phyloP scores from a whole-genome alignment of 2,113 vertebrate species.

The Ictalurus punctatus region DNA sequence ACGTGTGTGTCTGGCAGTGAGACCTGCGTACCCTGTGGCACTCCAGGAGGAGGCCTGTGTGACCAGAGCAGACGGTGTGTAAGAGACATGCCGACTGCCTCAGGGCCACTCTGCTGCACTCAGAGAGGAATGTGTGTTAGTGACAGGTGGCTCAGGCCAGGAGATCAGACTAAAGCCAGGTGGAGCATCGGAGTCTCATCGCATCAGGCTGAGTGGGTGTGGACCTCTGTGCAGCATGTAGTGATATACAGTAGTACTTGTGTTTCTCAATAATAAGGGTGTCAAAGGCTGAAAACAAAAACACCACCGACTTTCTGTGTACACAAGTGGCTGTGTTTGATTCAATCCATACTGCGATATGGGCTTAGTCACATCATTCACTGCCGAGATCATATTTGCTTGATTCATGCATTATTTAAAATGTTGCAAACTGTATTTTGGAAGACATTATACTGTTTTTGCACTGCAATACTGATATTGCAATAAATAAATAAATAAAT shows the following conservation, averaged over 20 bases:
- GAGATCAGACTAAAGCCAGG: constrained; percentile 26
- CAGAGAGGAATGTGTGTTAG: constrained; percentile 6
- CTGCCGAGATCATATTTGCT: not conserved
- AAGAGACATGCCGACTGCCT: constrained; percentile 16
- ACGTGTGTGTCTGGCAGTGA: constrained; percentile 6
- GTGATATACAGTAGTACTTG: not conserved
- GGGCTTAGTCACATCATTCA: not conserved
- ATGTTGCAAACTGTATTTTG: not conserved
- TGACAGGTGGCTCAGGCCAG: constrained; percentile 39
- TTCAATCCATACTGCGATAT: not conserved
- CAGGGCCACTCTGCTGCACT: constrained; percentile 15
- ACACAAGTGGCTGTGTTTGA: not conserved
- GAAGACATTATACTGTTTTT: not conserved
- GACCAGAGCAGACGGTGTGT: constrained; percentile 19
- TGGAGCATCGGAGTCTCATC: constrained; percentile 9
- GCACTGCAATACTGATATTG: not conserved
- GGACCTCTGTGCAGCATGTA: constrained; percentile 23
- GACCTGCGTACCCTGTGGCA: constrained; percentile 9
- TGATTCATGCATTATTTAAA: not conserved
- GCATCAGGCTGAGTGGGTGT: constrained; percentile 14
- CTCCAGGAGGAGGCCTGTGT: constrained; percentile 21
- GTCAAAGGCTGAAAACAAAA: not conserved
- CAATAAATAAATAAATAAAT: too few relatives aligned
- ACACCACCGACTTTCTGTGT: not conserved
- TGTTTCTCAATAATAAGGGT: not conserved